Conservation (phyloP, 2,797 vertebrate genomes). For the Acrossocheilus wenchowensis region DNA sequence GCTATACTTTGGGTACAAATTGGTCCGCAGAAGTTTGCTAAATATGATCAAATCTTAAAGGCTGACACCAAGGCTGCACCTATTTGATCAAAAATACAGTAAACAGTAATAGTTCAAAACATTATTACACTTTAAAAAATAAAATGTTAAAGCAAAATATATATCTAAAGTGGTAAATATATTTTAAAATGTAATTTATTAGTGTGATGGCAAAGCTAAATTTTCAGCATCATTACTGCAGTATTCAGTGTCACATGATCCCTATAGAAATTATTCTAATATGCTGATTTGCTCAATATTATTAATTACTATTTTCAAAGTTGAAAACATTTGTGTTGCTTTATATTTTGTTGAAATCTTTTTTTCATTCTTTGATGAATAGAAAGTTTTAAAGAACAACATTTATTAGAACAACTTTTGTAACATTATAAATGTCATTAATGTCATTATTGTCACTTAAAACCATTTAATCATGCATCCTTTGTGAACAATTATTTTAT, state of each 20-base stretch:
- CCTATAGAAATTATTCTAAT: neutral
- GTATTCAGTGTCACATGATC: neutral
- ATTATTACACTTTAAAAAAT: neutral
- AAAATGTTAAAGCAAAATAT: neutral
- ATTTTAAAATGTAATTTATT: neutral
- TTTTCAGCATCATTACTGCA: neutral
- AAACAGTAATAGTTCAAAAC: neutral
- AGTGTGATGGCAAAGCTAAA: neutral
- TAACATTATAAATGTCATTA: neutral
- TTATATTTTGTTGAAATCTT: neutral
- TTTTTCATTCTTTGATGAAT: neutral
- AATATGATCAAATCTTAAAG: neutral
- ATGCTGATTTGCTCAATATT: neutral
- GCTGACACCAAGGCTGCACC: no score
- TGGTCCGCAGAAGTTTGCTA: neutral
- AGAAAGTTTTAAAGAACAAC: neutral
- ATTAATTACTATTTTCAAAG: neutral
- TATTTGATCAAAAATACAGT: no score
- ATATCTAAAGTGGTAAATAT: neutral
- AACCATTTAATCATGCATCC: neutral
- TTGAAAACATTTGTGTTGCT: neutral
- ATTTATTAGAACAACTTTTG: neutral
- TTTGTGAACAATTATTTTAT: neutral
- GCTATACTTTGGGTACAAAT: constrained; percentile 3
- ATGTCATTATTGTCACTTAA: neutral